Conservation (phyloP, 2,797 vertebrate genomes). For the Erpetoichthys calabaricus region DNA sequence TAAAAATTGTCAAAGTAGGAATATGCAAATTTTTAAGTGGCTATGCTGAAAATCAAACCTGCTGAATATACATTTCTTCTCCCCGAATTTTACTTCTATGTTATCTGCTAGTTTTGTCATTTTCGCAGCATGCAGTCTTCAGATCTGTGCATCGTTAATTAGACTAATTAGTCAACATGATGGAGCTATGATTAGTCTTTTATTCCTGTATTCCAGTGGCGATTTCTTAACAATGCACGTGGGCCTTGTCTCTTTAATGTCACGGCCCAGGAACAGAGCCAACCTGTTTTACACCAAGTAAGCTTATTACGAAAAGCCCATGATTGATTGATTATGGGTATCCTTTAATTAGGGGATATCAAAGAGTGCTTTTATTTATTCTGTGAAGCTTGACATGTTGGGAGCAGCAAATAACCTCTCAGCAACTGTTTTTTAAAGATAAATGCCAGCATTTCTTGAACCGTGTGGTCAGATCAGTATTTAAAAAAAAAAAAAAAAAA, state of each 20-base stretch:
- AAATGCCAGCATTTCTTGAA: no score
- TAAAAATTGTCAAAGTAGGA: no score
- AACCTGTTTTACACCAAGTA: not conserved
- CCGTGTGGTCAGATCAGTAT: no score
- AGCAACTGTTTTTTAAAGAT: no score
- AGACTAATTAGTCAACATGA: constrained; percentile 19
- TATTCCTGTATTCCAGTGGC: constrained; percentile 15
- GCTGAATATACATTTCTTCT: no score
- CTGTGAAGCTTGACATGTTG: no score
- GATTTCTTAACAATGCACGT: not conserved
- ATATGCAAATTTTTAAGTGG: no score
- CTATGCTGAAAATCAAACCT: no score
- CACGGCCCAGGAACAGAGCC: constrained; percentile 1
- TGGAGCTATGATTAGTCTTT: constrained; percentile 22
- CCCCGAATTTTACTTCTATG: no score
- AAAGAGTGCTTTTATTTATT: not conserved
- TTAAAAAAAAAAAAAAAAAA: no score
- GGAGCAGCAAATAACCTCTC: no score
- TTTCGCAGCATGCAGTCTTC: constrained; percentile 11
- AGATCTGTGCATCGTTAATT: constrained; percentile 22
- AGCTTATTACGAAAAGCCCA: not conserved
- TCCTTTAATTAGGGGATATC: constrained; percentile 9
- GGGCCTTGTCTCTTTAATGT: constrained; percentile 5
- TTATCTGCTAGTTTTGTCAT: constrained; percentile 10
- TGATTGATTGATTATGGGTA: constrained; percentile 1